These are phyloP conservation scores for Ammodytes dubius DNA, from an alignment of 2,113 vertebrate genomes.

Conservation along the genomic window DNA sequence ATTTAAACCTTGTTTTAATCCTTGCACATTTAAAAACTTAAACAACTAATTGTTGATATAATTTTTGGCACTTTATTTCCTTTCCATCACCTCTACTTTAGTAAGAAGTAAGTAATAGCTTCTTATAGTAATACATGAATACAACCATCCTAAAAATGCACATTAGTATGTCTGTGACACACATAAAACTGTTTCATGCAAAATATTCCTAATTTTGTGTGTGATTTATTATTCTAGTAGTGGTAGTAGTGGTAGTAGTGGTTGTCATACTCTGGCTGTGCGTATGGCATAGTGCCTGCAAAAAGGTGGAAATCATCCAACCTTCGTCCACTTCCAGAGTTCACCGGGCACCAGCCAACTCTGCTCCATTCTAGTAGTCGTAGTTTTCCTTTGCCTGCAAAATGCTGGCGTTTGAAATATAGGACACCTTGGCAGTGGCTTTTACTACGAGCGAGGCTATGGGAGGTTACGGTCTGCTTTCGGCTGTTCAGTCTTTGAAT, in stretches of 20 bases:
- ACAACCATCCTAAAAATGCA: neutral
- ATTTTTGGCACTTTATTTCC: neutral
- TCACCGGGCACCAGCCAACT: conserved; percentile 62
- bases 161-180: neutral
- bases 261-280: conserved; percentile 35
- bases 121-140: neutral
- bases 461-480: conserved; percentile 11
- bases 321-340: conserved; percentile 50
- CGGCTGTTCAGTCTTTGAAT: conserved; percentile 38
- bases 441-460: conserved; percentile 54
- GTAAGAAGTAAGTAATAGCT: neutral
- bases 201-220: conserved; percentile 3
- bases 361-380: conserved; percentile 38
- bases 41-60: too few species aligned
- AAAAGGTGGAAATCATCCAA: conserved; percentile 70
- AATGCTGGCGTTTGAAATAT: conserved; percentile 56
- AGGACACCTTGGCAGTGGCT: conserved; percentile 67
- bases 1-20: neutral
- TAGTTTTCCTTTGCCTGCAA: conserved; percentile 46
- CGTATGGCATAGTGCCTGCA: conserved; percentile 66
- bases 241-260: conserved; percentile 12
- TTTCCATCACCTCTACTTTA: neutral
- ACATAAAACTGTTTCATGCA: neutral
- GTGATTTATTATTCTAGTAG: conserved; percentile 15
- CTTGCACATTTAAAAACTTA: too few species aligned